These are phyloP conservation scores for Leptopilina drosophilae DNA, from an alignment of 2,888 invertebrate genomes.

Conservation along the genomic window DNA sequence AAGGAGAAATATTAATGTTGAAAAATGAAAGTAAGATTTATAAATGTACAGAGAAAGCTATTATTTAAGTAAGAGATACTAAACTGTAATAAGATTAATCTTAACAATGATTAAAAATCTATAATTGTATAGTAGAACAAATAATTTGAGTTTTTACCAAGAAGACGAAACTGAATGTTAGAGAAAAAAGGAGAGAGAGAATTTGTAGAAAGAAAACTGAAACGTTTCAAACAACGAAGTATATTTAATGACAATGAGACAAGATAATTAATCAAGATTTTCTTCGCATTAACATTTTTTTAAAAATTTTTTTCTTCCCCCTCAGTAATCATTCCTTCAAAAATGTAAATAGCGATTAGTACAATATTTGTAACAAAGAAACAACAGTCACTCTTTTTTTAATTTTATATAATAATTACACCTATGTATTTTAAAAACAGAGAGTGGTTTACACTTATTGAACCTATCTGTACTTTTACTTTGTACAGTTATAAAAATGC, in stretches of 20 bases:
- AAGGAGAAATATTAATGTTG: neutral
- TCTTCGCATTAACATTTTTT: constrained; percentile 27
- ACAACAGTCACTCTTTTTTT: constrained; percentile 31
- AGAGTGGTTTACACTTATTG: constrained; percentile 26
- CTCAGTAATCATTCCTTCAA: constrained; percentile 18
- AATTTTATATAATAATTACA: constrained; percentile 28
- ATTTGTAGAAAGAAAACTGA: too few relatives aligned
- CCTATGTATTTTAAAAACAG: constrained; percentile 26
- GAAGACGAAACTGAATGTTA: too few relatives aligned
- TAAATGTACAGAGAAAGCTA: neutral
- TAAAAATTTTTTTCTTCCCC: constrained; percentile 10
- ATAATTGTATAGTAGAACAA: too few relatives aligned
- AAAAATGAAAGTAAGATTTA: neutral
- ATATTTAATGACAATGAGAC: constrained; percentile 37
- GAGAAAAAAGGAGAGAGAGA: too few relatives aligned
- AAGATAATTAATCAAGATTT: constrained; percentile 22
- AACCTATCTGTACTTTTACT: constrained; percentile 7
- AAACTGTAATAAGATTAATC: too few relatives aligned
- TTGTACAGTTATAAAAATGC: constrained; percentile 33
- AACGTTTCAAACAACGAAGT: constrained; percentile 19
- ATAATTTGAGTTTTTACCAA: neutral
- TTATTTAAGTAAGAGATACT: neutral
- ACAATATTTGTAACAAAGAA: constrained; percentile 34
- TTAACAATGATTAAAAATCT: too few relatives aligned
- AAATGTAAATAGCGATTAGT: constrained; percentile 23